Evolutionary conservation across 2,113 vertebrate genomes (phyloP).

Genomic region (Montifringilla adamsi): DNA sequence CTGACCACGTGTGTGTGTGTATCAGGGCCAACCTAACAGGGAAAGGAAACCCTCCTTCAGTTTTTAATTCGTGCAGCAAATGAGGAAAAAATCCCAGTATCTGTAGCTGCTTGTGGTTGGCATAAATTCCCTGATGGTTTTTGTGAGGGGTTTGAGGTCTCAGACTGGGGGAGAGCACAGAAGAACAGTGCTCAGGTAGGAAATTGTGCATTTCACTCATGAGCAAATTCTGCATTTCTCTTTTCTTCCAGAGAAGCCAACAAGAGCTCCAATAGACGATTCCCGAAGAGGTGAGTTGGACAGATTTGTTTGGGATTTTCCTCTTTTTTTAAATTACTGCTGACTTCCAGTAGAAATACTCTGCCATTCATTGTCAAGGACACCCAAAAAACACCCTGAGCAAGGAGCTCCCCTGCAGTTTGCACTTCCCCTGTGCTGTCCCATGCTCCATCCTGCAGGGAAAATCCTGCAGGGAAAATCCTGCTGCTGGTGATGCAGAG

Average conservation of each 20-base stretch:
- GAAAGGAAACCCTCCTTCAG: neutral
- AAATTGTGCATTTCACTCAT: neutral
- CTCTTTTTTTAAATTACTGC: neutral
- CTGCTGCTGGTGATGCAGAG: neutral
- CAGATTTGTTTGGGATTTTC: neutral
- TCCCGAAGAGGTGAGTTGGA: constrained; percentile 52
- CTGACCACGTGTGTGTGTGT: neutral
- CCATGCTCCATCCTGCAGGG: neutral
- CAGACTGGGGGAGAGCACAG: neutral
- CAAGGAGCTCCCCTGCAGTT: neutral
- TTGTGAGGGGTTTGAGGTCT: neutral
- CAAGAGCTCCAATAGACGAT: neutral
- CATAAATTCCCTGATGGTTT: neutral
- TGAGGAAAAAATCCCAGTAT: neutral
- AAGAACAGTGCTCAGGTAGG: neutral
- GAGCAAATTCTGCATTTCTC: neutral
- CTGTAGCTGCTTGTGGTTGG: neutral
- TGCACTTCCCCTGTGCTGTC: neutral
- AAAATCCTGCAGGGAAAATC: neutral
- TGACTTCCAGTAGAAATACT: neutral
- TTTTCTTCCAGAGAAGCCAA: constrained; percentile 66
- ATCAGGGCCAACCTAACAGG: too few species aligned
- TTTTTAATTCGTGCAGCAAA: neutral
- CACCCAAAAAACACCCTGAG: neutral
- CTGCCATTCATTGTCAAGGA: neutral